Evolutionary conservation across 2,888 invertebrate species (phyloP), one percentile per base, ranked within the genome.

Genomic region (Cordylochernes scorpioides): DNA sequence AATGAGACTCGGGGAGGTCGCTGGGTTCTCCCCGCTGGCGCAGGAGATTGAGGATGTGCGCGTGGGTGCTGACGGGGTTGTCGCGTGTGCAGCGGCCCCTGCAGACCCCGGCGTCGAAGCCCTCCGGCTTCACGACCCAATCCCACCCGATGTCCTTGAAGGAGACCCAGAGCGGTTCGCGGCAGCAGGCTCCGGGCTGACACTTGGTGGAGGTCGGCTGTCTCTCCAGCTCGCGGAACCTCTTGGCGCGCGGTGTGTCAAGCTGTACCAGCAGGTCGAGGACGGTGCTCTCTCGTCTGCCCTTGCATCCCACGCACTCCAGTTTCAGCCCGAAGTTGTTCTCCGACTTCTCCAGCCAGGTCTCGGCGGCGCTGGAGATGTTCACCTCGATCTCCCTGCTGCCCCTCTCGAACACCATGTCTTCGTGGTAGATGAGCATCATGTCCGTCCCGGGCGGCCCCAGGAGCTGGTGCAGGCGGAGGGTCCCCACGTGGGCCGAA

Each of bases 91-190:
- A 70, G 26, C 64, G 57, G 3, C 70, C 71, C 35, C 63, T 63
- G 47, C 71, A 71, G 44, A 61, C 68, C 9, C 68, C 69, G 1
- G 68, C 68, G 46, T 71, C 68, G 46, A 69, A 69, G 10, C 53
- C 57, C 47, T 63, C 64, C n/a, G 71, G 71, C 38, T 67, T 64
- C 26, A 68, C 55, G 27, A 70, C 66, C 42, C 64, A 66, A 46
- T 64, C 63, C 14, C 63, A 65, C 36, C 63, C 60, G 16, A 70
- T 54, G 31, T 68, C 64, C 39, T 62, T 63, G 45, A 71, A 68
- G 24, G 59, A 58, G 2, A 71, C 68, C 27, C 59, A 59, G 61
- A 70, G 61, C 28, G 61, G 57, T 46, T 68, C 66, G 9, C 68
- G 57, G 44, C 70, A 70, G 44, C 71, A 71, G 15, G 27, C 22